Percentiles rank a stretch among this genome's conserved stretches.
These are phyloP conservation scores for Panthera leo DNA, from an alignment of 2,113 vertebrate species.

Conservation along the genomic window DNA sequence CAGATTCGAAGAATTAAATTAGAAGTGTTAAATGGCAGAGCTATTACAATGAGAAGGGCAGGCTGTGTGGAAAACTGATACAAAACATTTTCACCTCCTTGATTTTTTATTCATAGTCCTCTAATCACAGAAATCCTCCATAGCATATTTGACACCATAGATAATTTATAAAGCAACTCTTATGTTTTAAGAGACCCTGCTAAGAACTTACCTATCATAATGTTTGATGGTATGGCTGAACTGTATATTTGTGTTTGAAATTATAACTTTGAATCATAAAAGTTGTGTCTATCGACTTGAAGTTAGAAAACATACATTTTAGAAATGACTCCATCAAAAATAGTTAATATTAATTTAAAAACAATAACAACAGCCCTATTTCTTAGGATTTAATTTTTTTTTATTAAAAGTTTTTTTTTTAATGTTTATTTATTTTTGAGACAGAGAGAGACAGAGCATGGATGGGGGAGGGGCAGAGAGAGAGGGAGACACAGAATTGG, in stretches of 20 bases:
- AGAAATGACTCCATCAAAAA: background rate
- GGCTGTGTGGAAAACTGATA: background rate
- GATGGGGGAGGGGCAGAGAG: too few species aligned
- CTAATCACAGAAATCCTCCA: background rate
- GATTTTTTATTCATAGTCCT: background rate
- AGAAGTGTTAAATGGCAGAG: background rate
- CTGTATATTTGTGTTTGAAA: background rate
- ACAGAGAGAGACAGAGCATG: too few species aligned
- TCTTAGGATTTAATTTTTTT: background rate
- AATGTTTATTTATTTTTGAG: too few species aligned
- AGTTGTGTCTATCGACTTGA: background rate
- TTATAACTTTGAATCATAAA: background rate
- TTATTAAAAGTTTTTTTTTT: too few species aligned
- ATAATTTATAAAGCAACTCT: background rate
- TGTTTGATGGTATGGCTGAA: background rate
- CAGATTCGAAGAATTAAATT: background rate
- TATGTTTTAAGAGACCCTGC: background rate
- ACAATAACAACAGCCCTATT: background rate
- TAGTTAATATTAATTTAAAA: background rate
- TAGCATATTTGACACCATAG: background rate
- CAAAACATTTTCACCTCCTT: background rate
- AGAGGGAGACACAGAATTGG: too few species aligned
- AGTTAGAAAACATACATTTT: conserved; percentile 28
- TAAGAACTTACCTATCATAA: background rate
- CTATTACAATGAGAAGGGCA: background rate